Conservation (phyloP, 2,113 vertebrate species). For the Lipotes vexillifer region DNA sequence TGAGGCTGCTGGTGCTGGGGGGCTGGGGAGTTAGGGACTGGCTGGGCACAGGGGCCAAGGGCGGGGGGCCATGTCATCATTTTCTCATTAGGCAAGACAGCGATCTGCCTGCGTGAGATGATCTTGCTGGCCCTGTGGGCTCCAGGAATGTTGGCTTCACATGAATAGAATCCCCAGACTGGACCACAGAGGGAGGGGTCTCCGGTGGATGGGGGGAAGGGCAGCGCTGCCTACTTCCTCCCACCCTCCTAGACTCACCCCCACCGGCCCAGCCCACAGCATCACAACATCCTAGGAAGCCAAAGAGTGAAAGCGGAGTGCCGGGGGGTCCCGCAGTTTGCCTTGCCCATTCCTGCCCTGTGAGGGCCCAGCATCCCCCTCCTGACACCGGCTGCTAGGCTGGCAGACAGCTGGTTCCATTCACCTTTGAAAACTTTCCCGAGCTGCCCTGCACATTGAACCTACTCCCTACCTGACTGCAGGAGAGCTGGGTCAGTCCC, state of each 20-base stretch:
- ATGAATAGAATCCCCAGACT: constrained; percentile 35
- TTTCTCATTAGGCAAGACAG: constrained; percentile 61
- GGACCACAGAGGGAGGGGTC: neutral
- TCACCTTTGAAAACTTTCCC: neutral
- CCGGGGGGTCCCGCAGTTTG: neutral
- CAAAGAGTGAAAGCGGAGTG: neutral
- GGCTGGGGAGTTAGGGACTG: neutral
- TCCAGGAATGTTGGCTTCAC: constrained; percentile 56
- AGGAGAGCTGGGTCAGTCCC: neutral
- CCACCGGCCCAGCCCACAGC: neutral
- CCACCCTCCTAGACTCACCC: neutral
- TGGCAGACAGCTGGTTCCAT: neutral
- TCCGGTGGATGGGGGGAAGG: neutral
- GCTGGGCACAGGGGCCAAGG: neutral
- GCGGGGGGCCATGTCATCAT: constrained; percentile 16
- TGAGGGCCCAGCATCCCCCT: neutral
- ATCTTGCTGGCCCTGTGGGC: constrained; percentile 35
- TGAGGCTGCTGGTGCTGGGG: rapidly evolving
- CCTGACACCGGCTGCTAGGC: neutral
- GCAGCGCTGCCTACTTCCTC: neutral
- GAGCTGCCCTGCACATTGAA: neutral
- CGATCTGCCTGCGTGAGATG: neutral
- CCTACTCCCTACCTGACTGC: too few relatives aligned
- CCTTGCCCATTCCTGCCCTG: neutral
- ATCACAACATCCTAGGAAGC: neutral